These are phyloP conservation scores for Chlorops oryzae DNA, from an alignment of 1,140 invertebrate species.

Conservation along the genomic window DNA sequence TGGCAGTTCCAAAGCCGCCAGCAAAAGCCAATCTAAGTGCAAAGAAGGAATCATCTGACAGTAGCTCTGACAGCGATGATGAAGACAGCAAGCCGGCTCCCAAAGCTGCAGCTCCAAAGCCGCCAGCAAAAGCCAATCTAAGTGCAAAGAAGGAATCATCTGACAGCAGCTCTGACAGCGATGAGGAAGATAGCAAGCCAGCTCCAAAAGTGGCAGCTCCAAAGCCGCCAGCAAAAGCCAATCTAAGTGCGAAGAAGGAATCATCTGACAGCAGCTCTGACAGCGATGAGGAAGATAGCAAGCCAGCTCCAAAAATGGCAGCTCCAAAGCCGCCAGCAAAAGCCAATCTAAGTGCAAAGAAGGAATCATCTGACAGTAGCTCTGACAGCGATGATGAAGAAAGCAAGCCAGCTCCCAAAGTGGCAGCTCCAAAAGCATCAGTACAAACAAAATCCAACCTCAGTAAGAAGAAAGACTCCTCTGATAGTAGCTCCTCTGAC, in stretches of 20 bases:
- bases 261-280: slow-evolving; percentile 12
- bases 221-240: too few relatives aligned
- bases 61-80: slow-evolving; percentile 12
- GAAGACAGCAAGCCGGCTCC: slow-evolving; percentile 1
- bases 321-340: slow-evolving; percentile 2
- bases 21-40: slow-evolving; percentile 16
- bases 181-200: too few relatives aligned
- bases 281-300: neutral
- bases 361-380: slow-evolving; percentile 30
- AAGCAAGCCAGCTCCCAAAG: neutral
- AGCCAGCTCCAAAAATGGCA: slow-evolving; percentile 8
- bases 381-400: slow-evolving; percentile 27
- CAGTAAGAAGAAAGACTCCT: slow-evolving; percentile 6
- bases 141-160: too few relatives aligned
- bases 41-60: slow-evolving; percentile 11
- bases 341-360: slow-evolving; percentile 20
- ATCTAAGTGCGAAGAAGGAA: slow-evolving; percentile 22
- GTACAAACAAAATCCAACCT: slow-evolving; percentile 21
- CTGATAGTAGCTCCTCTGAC: neutral
- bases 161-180: too few relatives aligned
- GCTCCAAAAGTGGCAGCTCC: too few relatives aligned
- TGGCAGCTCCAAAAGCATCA: slow-evolving; percentile 18
- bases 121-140: neutral
- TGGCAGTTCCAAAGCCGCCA: slow-evolving; percentile 1
- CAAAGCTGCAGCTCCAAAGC: too few relatives aligned